Evolutionary conservation across 2,113 vertebrate genomes (phyloP), one percentile per base, ranked within the genome.

Genomic region (Morone chrysops): DNA sequence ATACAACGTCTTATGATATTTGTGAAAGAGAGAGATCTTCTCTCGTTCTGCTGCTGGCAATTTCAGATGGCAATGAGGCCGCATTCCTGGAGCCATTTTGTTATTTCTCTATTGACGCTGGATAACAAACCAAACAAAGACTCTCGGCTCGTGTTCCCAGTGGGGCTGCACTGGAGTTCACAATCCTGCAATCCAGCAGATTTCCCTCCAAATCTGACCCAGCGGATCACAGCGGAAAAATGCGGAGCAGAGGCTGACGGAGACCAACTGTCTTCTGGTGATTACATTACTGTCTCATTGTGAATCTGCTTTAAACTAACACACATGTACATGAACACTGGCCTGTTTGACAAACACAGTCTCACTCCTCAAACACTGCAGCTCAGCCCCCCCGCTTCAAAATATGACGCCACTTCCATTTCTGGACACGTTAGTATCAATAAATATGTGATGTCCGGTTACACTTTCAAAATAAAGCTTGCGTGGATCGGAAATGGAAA

Each of bases 131-230:
- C 40, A n/a, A 76, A 80, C 67, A 36, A 56, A 85, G 69, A 68
- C 31, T 43, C 51, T 65, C 40, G 11, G 68, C 73, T 81, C 50
- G 0, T 0, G 66, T 36, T 88, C 82, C 84, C 82, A 1, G 60
- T 43, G 16, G 72, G 17, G 48, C 75, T 31, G 50, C 72, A 2
- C 67, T 8, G 0, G 13, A 78, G 69, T 65, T 81, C 84, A 85
- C 14, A 72, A 86, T 75, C 59, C 85, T 86, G 78, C 78, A 62
- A 73, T 54, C 72, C 75, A 47, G 83, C 78, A 84, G 6, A 75
- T 77, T 80, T 51, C 48, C 51, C 47, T 75, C 57, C 82, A 77
- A 81, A 75, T 53, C 50, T 13, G 81, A 86, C 87, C 82, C 82
- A 20, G 80, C 8, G 81, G 66, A 75, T 79, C 61, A 14, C 22